Percentiles rank a stretch among this genome's conserved stretches.
phyloP scores from a whole-genome alignment of 1,140 invertebrate species.

The Heliconius nattereri region DNA sequence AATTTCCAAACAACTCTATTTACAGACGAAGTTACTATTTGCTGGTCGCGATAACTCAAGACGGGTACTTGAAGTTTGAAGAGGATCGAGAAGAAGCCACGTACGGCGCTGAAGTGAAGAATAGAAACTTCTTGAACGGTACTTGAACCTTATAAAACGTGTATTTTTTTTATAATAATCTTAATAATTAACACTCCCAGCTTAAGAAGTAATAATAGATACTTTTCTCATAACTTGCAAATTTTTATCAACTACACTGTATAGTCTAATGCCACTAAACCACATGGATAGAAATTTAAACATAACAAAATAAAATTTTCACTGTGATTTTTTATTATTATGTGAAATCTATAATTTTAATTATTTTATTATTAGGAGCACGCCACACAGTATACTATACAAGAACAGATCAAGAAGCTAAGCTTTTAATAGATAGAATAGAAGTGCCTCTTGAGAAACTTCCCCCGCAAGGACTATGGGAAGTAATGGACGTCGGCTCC shows the following conservation, averaged over 20 bases:
- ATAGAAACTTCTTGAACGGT: conserved; percentile 90
- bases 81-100: conserved; percentile 90
- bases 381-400: conserved; percentile 93
- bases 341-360: not conserved
- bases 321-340: not conserved
- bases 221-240: no score
- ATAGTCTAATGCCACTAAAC: no score
- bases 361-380: conserved; percentile 77
- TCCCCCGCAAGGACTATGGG: conserved; percentile 84
- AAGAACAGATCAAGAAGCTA: conserved; percentile 86
- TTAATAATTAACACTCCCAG: no score
- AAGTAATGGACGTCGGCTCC: conserved; percentile 84
- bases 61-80: conserved; percentile 91
- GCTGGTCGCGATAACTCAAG: conserved; percentile 88
- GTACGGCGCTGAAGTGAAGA: conserved; percentile 86
- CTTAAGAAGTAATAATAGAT: no score
- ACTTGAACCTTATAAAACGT: no score
- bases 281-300: no score
- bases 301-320: no score
- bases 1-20: conserved; percentile 42
- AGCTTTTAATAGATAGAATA: conserved; percentile 88
- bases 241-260: no score
- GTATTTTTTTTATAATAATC: no score
- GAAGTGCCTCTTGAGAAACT: conserved; percentile 86
- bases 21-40: conserved; percentile 91